Evolutionary conservation across 2,888 invertebrate genomes (phyloP).

Genomic region (Periphyllus acericola): DNA sequence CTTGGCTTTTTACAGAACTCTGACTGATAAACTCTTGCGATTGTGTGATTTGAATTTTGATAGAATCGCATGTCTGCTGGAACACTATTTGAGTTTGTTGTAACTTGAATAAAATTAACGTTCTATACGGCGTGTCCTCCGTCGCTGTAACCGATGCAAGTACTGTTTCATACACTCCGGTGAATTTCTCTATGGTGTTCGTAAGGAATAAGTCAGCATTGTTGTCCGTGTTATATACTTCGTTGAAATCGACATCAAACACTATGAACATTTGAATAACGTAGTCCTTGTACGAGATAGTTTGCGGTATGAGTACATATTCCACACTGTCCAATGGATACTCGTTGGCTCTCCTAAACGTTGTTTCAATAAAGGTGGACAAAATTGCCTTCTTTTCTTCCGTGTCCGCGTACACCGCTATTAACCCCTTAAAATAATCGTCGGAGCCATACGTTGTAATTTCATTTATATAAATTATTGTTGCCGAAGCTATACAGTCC

Average conservation of each 20-base stretch:
- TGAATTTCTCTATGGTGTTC: background rate
- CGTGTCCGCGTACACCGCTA: background rate
- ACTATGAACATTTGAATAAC: background rate
- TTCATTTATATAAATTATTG: background rate
- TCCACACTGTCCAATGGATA: background rate
- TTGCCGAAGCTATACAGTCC: background rate
- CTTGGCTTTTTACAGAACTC: background rate
- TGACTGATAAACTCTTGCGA: background rate
- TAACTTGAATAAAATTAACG: background rate
- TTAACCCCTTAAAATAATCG: background rate
- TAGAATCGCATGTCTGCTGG: background rate
- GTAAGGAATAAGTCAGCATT: conserved; percentile 1
- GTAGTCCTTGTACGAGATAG: background rate
- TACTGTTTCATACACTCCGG: background rate
- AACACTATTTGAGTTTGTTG: background rate
- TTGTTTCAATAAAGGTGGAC: background rate
- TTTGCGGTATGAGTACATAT: background rate
- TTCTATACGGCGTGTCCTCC: background rate
- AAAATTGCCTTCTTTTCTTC: background rate
- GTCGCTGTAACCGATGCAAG: background rate
- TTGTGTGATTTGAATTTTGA: background rate
- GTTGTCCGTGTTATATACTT: background rate
- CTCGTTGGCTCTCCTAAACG: background rate
- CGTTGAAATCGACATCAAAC: background rate
- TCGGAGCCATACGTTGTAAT: background rate